phyloP scores from a whole-genome alignment of 2,113 vertebrate species.

The Neogobius melanostomus region DNA sequence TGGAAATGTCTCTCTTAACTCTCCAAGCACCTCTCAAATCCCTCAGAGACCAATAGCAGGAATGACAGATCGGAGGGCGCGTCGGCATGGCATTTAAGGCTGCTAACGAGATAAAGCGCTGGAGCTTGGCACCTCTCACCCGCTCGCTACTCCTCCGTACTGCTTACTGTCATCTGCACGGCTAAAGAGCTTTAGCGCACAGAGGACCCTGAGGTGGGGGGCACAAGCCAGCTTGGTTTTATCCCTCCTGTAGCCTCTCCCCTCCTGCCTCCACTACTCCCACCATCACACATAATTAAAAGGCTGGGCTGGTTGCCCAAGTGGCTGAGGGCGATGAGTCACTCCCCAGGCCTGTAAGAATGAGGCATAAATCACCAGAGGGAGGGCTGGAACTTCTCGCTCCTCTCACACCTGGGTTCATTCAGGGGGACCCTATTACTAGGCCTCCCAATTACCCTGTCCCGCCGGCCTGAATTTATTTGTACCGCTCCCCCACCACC shows the following conservation, averaged over 20 bases:
- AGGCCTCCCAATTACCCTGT: constrained; percentile 79
- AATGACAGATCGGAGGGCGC: constrained; percentile 67
- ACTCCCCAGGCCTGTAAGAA: constrained; percentile 65
- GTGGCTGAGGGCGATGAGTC: constrained; percentile 75
- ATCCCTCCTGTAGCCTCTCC: constrained; percentile 54
- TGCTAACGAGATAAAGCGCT: constrained; percentile 75
- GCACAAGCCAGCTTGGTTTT: constrained; percentile 60
- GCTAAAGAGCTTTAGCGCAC: constrained; percentile 74
- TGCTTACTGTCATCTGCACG: constrained; percentile 65
- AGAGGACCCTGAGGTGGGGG: constrained; percentile 66
- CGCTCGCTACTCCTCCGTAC: constrained; percentile 53
- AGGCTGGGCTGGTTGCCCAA: constrained; percentile 68
- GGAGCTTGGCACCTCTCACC: constrained; percentile 64
- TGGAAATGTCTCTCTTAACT: constrained; percentile 69
- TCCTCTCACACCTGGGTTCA: constrained; percentile 73
- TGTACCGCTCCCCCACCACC: constrained; percentile 71
- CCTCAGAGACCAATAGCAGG: constrained; percentile 65
- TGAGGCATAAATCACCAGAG: constrained; percentile 75
- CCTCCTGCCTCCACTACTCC: constrained; percentile 47
- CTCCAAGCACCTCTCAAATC: constrained; percentile 68
- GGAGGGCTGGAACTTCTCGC: constrained; percentile 64
- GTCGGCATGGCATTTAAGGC: constrained; percentile 71
- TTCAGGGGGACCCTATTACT: constrained; percentile 71
- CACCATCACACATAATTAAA: constrained; percentile 73
- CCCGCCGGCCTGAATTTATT: constrained; percentile 78